Evolutionary conservation across 2,797 vertebrate species (phyloP).

Genomic region (Podarcis siculus): DNA sequence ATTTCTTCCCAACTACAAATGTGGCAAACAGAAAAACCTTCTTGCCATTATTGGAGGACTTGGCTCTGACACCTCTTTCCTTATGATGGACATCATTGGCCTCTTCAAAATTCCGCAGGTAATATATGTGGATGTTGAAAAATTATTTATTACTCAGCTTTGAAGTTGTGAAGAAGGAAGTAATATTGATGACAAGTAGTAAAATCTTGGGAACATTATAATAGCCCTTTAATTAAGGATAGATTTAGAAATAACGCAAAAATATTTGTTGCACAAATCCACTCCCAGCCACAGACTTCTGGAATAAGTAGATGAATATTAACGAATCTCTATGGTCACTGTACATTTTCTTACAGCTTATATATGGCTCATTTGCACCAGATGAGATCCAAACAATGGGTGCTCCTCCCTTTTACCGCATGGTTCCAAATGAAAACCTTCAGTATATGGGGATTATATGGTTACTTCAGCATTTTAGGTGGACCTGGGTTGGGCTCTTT

Average conservation of each 20-base stretch:
- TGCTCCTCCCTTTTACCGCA: not conserved
- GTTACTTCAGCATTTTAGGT: not conserved
- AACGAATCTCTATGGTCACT: too few species aligned
- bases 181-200: not conserved
- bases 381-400: not conserved
- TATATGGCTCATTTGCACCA: not conserved
- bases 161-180: not conserved
- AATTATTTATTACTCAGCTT: too few species aligned
- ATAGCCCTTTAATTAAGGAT: not conserved
- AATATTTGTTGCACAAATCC: too few species aligned
- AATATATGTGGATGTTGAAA: too few species aligned
- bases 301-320: too few species aligned
- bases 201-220: not conserved
- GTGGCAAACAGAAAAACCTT: not conserved
- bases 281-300: too few species aligned
- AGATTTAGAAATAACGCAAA: too few species aligned
- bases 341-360: not conserved
- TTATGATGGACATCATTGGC: not conserved
- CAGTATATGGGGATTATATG: not conserved
- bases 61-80: not conserved
- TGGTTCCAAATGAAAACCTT: not conserved
- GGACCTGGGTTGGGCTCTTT: slow-evolving; percentile 2
- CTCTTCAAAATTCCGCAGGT: slow-evolving; percentile 9
- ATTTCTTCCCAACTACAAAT: slow-evolving; percentile 10
- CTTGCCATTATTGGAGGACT: not conserved